Evolutionary conservation across 2,888 invertebrate species (phyloP).

Genomic region (Agriopis marginaria): DNA sequence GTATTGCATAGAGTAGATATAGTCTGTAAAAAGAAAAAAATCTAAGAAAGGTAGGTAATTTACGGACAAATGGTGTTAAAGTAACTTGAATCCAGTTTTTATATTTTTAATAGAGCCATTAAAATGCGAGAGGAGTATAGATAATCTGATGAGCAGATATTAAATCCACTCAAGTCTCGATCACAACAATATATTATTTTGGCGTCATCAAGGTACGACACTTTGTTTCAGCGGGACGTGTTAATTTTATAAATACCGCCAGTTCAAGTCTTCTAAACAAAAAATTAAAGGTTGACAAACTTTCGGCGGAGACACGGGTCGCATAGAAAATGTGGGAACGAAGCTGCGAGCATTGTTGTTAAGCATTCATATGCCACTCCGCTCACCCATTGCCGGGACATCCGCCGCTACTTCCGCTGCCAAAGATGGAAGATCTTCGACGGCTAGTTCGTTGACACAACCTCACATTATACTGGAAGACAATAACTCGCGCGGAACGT

Average conservation of each 20-base stretch:
- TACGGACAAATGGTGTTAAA: not conserved
- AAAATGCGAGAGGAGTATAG: slow-evolving; percentile 20
- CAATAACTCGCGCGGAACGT: slow-evolving; percentile 51
- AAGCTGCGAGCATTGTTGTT: slow-evolving; percentile 76
- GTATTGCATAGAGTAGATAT: too few relatives aligned
- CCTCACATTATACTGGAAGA: slow-evolving; percentile 54
- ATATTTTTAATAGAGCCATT: slow-evolving; percentile 6
- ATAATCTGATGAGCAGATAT: slow-evolving; percentile 27
- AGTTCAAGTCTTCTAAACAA: slow-evolving; percentile 60
- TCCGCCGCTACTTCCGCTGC: slow-evolving; percentile 85
- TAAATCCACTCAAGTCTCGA: slow-evolving; percentile 36
- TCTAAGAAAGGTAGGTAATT: not conserved
- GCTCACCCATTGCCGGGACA: slow-evolving; percentile 85
- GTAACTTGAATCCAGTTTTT: not conserved
- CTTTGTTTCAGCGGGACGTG: slow-evolving; percentile 43
- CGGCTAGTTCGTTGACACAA: slow-evolving; percentile 80
- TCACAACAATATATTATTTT: slow-evolving; percentile 38
- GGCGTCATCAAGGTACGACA: slow-evolving; percentile 38
- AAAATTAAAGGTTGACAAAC: slow-evolving; percentile 85
- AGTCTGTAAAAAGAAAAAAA: too few relatives aligned
- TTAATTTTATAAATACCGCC: slow-evolving; percentile 50
- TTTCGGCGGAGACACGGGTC: slow-evolving; percentile 79
- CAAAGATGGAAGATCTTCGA: slow-evolving; percentile 84
- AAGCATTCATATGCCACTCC: slow-evolving; percentile 80
- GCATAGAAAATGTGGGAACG: slow-evolving; percentile 83